Evolutionary conservation across 2,888 invertebrate species (phyloP).

Genomic region (Lasioglossum malachurum): DNA sequence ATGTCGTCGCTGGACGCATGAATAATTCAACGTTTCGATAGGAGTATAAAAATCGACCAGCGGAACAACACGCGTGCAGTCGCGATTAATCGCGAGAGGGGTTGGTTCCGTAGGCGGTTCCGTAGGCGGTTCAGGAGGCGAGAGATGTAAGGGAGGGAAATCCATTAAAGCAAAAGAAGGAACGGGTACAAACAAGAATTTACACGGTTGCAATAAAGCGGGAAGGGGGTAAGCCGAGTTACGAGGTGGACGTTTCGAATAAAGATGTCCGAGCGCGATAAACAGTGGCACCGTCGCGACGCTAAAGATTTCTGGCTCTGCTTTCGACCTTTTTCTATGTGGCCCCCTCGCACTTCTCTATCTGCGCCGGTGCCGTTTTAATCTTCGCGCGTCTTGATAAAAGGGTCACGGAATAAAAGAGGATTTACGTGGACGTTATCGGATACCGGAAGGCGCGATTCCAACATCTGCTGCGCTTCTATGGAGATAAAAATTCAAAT

Average conservation of each 20-base stretch:
- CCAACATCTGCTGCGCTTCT: background rate
- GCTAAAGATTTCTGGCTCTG: conserved; percentile 54
- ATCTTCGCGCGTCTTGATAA: conserved; percentile 42
- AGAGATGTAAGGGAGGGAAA: background rate
- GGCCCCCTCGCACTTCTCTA: conserved; percentile 14
- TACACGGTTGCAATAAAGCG: conserved; percentile 50
- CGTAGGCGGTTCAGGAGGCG: background rate
- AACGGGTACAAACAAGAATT: conserved; percentile 43
- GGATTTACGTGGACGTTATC: conserved; percentile 41
- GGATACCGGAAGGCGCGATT: conserved; percentile 26
- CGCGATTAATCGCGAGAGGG: conserved; percentile 4
- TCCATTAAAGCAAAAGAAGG: conserved; percentile 25
- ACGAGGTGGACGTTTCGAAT: conserved; percentile 52
- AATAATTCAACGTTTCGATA: conserved; percentile 20
- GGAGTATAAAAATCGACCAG: conserved; percentile 9
- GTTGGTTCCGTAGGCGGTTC: background rate
- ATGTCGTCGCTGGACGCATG: conserved; percentile 2
- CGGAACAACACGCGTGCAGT: conserved; percentile 1
- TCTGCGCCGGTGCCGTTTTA: conserved; percentile 10
- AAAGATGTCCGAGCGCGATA: conserved; percentile 55
- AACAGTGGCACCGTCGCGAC: conserved; percentile 53
- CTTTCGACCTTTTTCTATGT: conserved; percentile 33
- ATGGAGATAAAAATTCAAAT: conserved; percentile 8
- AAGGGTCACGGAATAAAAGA: conserved; percentile 8
- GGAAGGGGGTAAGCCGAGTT: conserved; percentile 35